phyloP scores from a whole-genome alignment of 2,888 invertebrate species.

The Oxystoma pomonae region DNA sequence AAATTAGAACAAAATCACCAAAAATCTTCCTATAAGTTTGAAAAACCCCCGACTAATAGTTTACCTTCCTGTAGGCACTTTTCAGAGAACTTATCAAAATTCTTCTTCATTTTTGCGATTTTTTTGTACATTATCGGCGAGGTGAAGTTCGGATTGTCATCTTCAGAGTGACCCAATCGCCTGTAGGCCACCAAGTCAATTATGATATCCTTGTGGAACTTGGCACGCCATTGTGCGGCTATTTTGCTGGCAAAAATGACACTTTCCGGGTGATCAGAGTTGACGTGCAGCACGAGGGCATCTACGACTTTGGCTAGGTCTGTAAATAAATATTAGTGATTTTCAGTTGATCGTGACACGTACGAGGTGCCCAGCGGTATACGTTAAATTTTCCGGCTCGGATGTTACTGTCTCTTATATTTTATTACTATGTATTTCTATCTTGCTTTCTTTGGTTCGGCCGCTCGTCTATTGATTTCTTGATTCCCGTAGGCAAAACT shows the following conservation, averaged over 20 bases:
- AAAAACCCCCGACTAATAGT: too few relatives aligned
- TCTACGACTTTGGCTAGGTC: slow-evolving; percentile 89
- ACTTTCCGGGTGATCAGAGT: slow-evolving; percentile 87
- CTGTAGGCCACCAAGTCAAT: slow-evolving; percentile 90
- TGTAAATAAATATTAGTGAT: slow-evolving; percentile 39
- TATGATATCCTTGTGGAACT: slow-evolving; percentile 90
- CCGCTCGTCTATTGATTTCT: too few relatives aligned
- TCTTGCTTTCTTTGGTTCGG: too few relatives aligned
- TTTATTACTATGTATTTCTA: too few relatives aligned
- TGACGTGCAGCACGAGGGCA: slow-evolving; percentile 92
- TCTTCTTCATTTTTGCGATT: slow-evolving; percentile 73
- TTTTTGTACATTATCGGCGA: slow-evolving; percentile 94
- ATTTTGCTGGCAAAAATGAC: slow-evolving; percentile 87
- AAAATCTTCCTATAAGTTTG: too few relatives aligned
- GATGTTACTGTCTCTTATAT: too few relatives aligned
- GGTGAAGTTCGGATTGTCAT: slow-evolving; percentile 96
- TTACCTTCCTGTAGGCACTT: slow-evolving; percentile 73
- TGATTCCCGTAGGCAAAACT: too few relatives aligned
- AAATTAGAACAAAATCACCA: too few relatives aligned
- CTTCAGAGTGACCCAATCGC: slow-evolving; percentile 93
- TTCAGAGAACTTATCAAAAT: slow-evolving; percentile 75
- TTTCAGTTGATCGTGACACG: too few relatives aligned
- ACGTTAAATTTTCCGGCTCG: too few relatives aligned
- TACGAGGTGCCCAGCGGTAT: too few relatives aligned
- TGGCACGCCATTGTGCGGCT: slow-evolving; percentile 87